Percentiles rank a stretch among this genome's conserved stretches.
phyloP scores from a whole-genome alignment of 2,113 vertebrate species.

The Otolemur garnettii region DNA sequence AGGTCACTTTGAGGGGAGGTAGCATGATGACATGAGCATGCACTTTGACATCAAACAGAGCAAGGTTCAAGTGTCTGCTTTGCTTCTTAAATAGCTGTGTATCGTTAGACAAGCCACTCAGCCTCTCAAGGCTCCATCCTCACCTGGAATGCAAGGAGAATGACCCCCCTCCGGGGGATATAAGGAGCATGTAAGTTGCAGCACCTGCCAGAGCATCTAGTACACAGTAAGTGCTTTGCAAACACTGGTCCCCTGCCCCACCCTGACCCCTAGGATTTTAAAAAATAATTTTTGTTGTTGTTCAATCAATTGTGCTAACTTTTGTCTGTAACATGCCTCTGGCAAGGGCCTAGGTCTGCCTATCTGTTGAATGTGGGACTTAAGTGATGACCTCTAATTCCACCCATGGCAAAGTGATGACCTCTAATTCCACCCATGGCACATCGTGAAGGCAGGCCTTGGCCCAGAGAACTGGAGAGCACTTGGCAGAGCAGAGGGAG shows the following conservation, averaged over 20 bases:
- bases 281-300: background rate
- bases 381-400: background rate
- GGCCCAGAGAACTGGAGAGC: background rate
- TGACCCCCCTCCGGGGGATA: background rate
- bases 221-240: background rate
- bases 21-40: background rate
- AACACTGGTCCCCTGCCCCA: background rate
- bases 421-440: background rate
- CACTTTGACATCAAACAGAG: background rate
- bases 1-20: background rate
- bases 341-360: background rate
- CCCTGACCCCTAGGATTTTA: background rate
- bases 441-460: background rate
- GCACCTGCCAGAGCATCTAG: background rate
- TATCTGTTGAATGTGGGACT: background rate
- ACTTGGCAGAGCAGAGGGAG: background rate
- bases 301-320: constrained; percentile 16
- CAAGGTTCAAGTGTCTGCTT: background rate
- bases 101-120: background rate
- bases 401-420: background rate
- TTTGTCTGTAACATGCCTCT: background rate
- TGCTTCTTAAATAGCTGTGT: background rate
- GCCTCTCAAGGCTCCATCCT: background rate
- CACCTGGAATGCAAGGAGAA: background rate
- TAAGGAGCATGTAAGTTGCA: background rate